Conservation (phyloP, 2,888 invertebrate genomes). For the Nephrotoma appendiculata region DNA sequence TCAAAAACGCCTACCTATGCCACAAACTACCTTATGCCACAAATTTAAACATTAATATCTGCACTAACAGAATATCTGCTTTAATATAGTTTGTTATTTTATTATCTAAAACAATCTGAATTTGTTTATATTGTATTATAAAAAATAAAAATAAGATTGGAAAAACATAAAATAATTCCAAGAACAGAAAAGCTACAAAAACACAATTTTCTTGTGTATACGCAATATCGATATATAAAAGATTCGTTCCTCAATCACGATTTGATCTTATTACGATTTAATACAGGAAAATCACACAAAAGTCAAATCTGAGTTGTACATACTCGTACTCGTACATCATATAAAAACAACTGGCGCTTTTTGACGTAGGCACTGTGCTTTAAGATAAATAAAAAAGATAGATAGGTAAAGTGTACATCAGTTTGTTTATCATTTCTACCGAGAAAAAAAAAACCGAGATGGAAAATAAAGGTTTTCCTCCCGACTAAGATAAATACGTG, state of each 20-base stretch:
- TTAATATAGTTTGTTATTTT: too few species aligned
- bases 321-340: neutral
- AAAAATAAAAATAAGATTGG: neutral
- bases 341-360: neutral
- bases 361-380: neutral
- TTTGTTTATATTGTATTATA: neutral
- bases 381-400: neutral
- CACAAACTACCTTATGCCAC: too few species aligned
- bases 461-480: neutral
- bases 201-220: too few species aligned
- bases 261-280: neutral
- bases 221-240: too few species aligned
- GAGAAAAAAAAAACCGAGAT: neutral
- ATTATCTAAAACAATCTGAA: neutral
- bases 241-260: neutral
- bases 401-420: neutral
- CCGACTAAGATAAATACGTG: neutral
- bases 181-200: neutral
- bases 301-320: neutral
- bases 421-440: neutral
- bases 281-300: neutral
- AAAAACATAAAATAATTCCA: neutral
- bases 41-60: too few species aligned
- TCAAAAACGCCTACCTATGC: too few species aligned
- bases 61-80: too few species aligned